A percentile compares a stretch with the other conserved stretches of the same genome.
These are phyloP conservation scores for Horisme vitalbata DNA, from an alignment of 2,888 invertebrate species.

Conservation along the genomic window DNA sequence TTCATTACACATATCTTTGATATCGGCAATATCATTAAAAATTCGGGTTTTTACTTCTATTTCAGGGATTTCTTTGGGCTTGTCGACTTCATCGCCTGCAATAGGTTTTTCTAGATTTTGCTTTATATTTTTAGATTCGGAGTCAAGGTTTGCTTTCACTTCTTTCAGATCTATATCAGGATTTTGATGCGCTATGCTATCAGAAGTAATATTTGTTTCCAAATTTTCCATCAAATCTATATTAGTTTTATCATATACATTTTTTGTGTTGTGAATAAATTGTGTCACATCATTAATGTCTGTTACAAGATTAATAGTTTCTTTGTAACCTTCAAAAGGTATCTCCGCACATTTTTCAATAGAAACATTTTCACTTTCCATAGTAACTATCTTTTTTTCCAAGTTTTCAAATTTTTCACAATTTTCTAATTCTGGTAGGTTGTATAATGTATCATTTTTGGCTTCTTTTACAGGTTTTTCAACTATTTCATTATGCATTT, in stretches of 20 bases:
- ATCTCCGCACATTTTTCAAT: conserved; percentile 1
- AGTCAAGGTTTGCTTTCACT: background rate
- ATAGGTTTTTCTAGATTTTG: background rate
- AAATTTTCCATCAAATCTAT: background rate
- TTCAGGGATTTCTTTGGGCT: background rate
- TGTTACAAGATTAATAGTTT: background rate
- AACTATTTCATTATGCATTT: background rate
- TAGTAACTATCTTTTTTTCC: background rate
- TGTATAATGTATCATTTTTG: background rate
- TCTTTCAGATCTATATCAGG: background rate
- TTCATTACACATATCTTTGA: background rate
- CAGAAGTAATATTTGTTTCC: background rate
- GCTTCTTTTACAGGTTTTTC: background rate
- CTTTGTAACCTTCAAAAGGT: background rate
- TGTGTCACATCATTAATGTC: background rate
- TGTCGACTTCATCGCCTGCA: background rate
- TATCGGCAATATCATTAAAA: background rate
- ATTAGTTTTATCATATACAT: background rate
- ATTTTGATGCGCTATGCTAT: background rate
- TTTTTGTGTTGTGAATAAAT: background rate
- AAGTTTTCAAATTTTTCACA: background rate
- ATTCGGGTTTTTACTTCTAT: background rate
- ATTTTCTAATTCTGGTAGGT: background rate
- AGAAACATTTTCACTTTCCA: conserved; percentile 1
- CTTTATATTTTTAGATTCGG: background rate